Evolutionary conservation across 2,113 vertebrate genomes (phyloP), one percentile per base, ranked within the genome.

Genomic region (Dinomys branickii): DNA sequence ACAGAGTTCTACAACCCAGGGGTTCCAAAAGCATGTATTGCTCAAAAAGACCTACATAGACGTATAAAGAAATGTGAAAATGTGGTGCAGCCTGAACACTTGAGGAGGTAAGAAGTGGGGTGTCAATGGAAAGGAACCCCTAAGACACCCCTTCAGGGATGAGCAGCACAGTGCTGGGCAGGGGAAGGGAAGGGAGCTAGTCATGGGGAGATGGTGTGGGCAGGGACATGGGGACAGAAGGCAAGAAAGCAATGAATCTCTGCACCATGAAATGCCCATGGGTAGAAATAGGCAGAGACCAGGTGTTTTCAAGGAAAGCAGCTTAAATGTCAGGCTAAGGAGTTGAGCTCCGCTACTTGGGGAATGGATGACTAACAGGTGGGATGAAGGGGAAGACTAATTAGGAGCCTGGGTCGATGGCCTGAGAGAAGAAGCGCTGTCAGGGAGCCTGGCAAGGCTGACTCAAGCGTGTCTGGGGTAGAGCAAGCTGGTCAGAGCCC

Each of bases 21-120:
- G 54, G 35, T 82, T 89, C 65, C n/a, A 84, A 69, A 81, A 87
- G 82, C 28, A 84, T 83, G 75, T 94, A 75, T 69, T 33, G 38
- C 95, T 88, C 80, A 83, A 91, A 95, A 94, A 91, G 78, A 73
- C 69, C 35, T 91, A 38, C 44, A 50, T 22, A 80, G 50, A 54
- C 77, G 20, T 77, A 59, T 41, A 82, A 87, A 85, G 63, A 89
- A 38, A 50, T 84, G 13, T 95, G 73, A 95, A 80, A 91, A 78
- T 14, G 17, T 38, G 17, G 67, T 24, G 63, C 26, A 47, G 1
- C 84, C 35, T 35, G 41, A 85, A 67, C 5, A 4, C 7, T 19
- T 24, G 73, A 93, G 71, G 41, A 63, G 30, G n/a, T 61, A n/a
- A 77, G 17, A 91, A n/a, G 2, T 0, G 1, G 47, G 56, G 1